These are phyloP conservation scores for Antennarius striatus DNA, from an alignment of 2,113 vertebrate genomes.

Conservation along the genomic window DNA sequence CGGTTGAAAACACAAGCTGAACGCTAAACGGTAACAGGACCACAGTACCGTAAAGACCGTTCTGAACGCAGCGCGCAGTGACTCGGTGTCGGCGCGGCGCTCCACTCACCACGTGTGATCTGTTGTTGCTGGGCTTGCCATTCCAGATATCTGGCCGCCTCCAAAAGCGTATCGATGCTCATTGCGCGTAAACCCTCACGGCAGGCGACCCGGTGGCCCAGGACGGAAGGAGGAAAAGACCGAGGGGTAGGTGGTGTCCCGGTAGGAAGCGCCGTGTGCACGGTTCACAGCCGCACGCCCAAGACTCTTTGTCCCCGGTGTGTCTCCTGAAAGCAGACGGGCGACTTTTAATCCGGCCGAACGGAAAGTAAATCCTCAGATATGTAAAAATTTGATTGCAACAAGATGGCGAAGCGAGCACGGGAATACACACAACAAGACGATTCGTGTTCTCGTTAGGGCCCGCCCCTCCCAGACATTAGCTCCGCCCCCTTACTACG, in stretches of 20 bases:
- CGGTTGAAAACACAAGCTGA: no score
- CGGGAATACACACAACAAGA: conserved; percentile 96
- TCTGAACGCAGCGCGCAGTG: neutral
- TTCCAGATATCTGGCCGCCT: conserved; percentile 95
- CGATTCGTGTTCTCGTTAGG: conserved; percentile 83
- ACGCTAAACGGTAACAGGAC: no score
- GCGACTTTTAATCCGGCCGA: conserved; percentile 47
- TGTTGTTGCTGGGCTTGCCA: conserved; percentile 97
- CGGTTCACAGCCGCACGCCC: conserved; percentile 37
- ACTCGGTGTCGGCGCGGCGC: conserved; percentile 5
- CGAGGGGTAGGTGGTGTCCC: conserved; percentile 43
- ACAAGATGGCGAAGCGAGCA: conserved; percentile 97
- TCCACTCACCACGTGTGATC: conserved; percentile 90
- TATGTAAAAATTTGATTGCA: conserved; percentile 85
- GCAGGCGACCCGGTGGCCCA: conserved; percentile 71
- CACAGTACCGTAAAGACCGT: neutral
- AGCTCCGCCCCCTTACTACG: conserved; percentile 76
- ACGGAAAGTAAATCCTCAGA: conserved; percentile 75
- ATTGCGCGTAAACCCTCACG: conserved; percentile 79
- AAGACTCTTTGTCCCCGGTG: conserved; percentile 20
- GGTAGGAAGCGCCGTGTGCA: conserved; percentile 47
- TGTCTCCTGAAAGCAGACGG: conserved; percentile 20
- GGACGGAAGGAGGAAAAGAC: conserved; percentile 61
- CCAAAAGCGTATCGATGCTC: conserved; percentile 96
- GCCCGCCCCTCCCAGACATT: conserved; percentile 64